phyloP scores from a whole-genome alignment of 2,113 vertebrate species.

The Sylvietta virens region DNA sequence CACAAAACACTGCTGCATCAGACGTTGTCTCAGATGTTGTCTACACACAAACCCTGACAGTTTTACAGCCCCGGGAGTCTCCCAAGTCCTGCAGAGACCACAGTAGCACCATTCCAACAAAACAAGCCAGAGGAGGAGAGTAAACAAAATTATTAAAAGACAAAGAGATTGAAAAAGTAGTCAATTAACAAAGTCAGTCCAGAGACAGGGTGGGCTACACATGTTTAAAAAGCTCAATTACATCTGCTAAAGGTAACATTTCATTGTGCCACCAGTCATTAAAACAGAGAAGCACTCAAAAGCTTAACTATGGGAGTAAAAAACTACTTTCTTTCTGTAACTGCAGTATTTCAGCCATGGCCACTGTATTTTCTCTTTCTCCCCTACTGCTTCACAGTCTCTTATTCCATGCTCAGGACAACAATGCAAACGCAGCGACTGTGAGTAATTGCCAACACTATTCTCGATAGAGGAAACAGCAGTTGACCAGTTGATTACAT shows the following conservation, averaged over 20 bases:
- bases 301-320: neutral
- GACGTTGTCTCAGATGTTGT: neutral
- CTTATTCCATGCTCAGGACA: neutral
- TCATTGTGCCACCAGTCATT: neutral
- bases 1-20: neutral
- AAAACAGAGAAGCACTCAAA: neutral
- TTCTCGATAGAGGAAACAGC: conserved; percentile 17
- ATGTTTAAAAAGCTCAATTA: neutral
- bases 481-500: conserved; percentile 41
- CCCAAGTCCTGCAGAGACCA: neutral
- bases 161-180: neutral
- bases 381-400: neutral
- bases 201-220: neutral
- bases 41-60: neutral
- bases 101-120: neutral
- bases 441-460: neutral
- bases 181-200: neutral
- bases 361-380: neutral
- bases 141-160: neutral
- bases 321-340: neutral
- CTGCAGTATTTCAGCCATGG: neutral
- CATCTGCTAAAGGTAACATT: neutral
- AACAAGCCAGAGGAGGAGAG: neutral
- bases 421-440: neutral
- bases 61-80: neutral